Base-by-base conservation (phyloP, 2,888 invertebrate species). In the Penaeus monodon region DNA sequence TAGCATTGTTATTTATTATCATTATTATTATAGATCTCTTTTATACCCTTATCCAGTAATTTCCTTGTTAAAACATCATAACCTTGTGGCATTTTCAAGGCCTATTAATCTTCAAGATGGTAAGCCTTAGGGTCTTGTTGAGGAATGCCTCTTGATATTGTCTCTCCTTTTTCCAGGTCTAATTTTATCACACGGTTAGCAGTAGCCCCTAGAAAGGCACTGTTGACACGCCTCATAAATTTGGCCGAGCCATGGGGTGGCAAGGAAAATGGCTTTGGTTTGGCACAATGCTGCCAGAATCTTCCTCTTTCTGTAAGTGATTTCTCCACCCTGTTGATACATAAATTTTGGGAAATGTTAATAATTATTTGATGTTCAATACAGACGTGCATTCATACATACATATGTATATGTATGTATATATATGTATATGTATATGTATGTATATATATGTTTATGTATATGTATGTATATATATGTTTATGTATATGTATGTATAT, bases 241-340 rank as follows among this genome's bases (percentile, higher is more conserved):
- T 93, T 97, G 90, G 96, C 96, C 33, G 96, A 97, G 95, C 95
- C 95, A 91, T 96, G 96, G 96, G 97, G 97, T 90, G 97, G 96
- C 76, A 96, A 96, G 91, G 96, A 97, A 92, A 96, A 96, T 93
- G 97, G 96, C 80, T 96, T 97, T 92, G 96, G 96, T 84, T 92
- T 97, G 87, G 96, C 96, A 44, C 95, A 96, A 91, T 97, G 97
- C 92, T 97, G 96, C 92, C 94, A 95, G 91, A 94, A 95, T 91
- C 92, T 94, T 78, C 93, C 94, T 38, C 92, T 94, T 22, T 92
- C 93, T 91, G 94, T 94, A 92, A 92, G 92, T 38, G 6, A 38
- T 91, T 29, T 70, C 22, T 27, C 73, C 79, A 22, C 63, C 77
- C 74, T 68, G 79, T 38, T 63, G 8, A 86, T 85, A n/a, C 27